A percentile compares a stretch with the other conserved stretches of the same genome.
Evolutionary conservation across 2,113 vertebrate species (phyloP).

Genomic region (Aegypius monachus): DNA sequence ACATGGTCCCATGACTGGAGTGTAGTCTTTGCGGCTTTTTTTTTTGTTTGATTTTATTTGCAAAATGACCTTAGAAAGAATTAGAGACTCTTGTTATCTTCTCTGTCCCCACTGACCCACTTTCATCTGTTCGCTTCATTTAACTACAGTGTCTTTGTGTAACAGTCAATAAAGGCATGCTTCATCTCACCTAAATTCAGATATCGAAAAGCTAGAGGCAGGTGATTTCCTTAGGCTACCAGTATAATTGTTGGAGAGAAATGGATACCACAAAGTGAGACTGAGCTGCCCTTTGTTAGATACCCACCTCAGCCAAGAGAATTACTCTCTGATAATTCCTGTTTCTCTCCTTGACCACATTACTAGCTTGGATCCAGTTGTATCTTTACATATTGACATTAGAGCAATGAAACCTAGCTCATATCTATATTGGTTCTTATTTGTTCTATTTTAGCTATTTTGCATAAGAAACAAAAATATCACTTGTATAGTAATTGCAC

Average conservation of each 20-base stretch:
- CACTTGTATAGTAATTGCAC: background rate
- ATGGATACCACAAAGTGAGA: background rate
- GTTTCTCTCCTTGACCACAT: background rate
- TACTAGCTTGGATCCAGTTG: background rate
- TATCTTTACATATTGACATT: background rate
- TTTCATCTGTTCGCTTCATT: background rate
- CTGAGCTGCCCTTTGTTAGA: background rate
- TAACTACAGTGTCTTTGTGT: background rate
- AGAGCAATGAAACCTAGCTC: background rate
- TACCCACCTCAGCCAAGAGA: background rate
- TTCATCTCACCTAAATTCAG: conserved; percentile 24
- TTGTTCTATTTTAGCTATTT: background rate
- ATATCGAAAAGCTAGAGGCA: background rate
- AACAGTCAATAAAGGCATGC: conserved; percentile 5
- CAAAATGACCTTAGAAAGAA: background rate
- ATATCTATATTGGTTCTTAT: background rate
- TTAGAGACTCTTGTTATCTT: background rate
- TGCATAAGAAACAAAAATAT: background rate
- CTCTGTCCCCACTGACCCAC: background rate
- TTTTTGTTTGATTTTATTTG: background rate
- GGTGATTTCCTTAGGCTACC: background rate
- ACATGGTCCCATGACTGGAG: background rate
- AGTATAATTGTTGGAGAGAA: background rate
- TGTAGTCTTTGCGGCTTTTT: background rate
- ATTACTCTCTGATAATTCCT: background rate